Base-by-base conservation (phyloP, 1,140 invertebrate genomes). In the Cotesia vestalis region DNA sequence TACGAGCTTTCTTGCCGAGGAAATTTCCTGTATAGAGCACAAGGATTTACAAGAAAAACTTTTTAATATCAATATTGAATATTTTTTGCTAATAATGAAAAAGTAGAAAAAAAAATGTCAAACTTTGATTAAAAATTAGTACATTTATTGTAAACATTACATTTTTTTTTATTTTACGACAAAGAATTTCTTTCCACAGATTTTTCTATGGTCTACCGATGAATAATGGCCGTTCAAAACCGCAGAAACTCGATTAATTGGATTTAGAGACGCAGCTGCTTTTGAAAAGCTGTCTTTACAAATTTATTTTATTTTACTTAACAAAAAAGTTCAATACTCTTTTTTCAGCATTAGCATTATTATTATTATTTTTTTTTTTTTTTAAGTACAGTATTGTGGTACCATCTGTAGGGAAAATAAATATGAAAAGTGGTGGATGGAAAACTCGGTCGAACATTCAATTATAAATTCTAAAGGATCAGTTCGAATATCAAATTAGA, bases 181-280 rank as follows among this genome's bases (percentile, higher is more conserved):
- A 27, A 27, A 27, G 27, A 27, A 27, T 55, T 57, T 17, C n/a
- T 57, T 57, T 9, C 53, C 12, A 17, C 4, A 5, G 11, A 14
- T 20, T 57, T 57, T 20, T 14, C 9, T 57, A 14, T 17, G 17
- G 52, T 12, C n/a, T 17, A 57, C 27, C 52, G 3, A 68, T 68
- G 52, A 68, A 68, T 68, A 68, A 57, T 68, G 55, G 66, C 35
- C 14, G 27, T 12, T 11, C 35, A n/a, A 27, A 34, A 53, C 52
- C 66, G 35, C 52, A 17, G 17, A 20, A 9, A 57, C 27, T 57
- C 66, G 53, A 68, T 68, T 68, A 68, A 68, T 68, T 17, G 53
- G 35, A 35, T 59, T 68, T 59, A 52, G 46, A n/a, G 46, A 17
- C 5, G n/a, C 53, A 20, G 0, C 53, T 57, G 46, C 53, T 36